phyloP scores from a whole-genome alignment of 1,140 invertebrate genomes.

The Rhagoletis zephyria region DNA sequence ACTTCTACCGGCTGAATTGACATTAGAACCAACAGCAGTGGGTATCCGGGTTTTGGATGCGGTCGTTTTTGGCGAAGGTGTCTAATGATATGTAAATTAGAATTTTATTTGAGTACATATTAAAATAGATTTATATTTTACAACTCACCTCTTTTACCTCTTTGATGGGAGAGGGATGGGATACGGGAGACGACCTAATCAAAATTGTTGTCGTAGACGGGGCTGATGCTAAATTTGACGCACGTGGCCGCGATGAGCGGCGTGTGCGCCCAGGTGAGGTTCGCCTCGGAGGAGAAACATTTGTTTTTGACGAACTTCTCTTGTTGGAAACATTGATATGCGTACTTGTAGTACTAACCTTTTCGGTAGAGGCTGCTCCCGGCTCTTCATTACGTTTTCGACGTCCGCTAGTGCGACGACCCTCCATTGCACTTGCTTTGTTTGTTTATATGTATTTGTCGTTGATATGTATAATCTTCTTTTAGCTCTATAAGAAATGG shows the following conservation, averaged over 20 bases:
- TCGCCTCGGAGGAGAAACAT: slow-evolving; percentile 58
- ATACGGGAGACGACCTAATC: slow-evolving; percentile 54
- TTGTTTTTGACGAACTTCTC: neutral
- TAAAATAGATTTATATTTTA: neutral
- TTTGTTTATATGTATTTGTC: neutral
- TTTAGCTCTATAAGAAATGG: neutral
- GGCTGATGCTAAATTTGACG: slow-evolving; percentile 57
- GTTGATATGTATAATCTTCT: neutral
- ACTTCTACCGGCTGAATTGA: neutral
- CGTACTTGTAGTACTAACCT: slow-evolving; percentile 55
- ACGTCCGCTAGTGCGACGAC: slow-evolving; percentile 62
- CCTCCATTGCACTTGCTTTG: slow-evolving; percentile 61
- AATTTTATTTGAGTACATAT: neutral
- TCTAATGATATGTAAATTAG: neutral
- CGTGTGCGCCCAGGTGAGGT: slow-evolving; percentile 63
- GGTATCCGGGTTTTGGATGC: slow-evolving; percentile 61
- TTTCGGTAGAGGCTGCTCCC: slow-evolving; percentile 34
- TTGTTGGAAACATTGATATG: slow-evolving; percentile 31
- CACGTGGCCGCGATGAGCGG: slow-evolving; percentile 67
- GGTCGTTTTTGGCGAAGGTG: slow-evolving; percentile 55
- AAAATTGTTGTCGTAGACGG: slow-evolving; percentile 40
- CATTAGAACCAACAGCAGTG: neutral
- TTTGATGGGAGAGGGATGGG: slow-evolving; percentile 63
- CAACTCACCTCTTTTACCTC: slow-evolving; percentile 58
- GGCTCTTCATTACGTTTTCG: slow-evolving; percentile 62